Base-by-base conservation (phyloP, 2,888 invertebrate genomes). In the Amblyjoppa proteus region DNA sequence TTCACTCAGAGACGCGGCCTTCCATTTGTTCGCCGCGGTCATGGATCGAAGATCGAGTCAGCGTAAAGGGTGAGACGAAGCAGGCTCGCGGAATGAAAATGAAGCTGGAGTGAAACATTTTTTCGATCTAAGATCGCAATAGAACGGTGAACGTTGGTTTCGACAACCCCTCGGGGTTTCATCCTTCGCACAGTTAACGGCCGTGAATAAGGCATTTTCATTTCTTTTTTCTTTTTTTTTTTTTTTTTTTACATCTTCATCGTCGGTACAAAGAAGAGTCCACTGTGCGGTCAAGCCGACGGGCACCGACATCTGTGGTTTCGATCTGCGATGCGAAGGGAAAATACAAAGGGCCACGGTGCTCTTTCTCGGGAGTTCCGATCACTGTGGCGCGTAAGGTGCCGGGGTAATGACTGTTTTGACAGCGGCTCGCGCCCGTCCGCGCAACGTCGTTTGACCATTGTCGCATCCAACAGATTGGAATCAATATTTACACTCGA, bases 401-500 rank as follows among this genome's bases (percentile, higher is more conserved):
- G 82, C 85, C 87, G 89, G 89, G 45, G 87, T 90, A 92, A 92
- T 91, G 90, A 92, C 83, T 93, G 90, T 93, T 93, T 92, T 93
- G 93, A 93, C 92, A 93, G 91, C 90, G 89, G 90, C 89, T 88
- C 87, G 87, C 86, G 89, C 85, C 86, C 81, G 69, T 82, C 86
- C 78, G 75, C 83, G 80, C 85, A 86, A 83, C 87, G 83, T 87
- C 83, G 86, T 75, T 87, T 86, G 51, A 41, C 53, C 88, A 91
- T 93, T 92, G 92, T 92, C 78, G 87, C 81, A 73, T 83, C 76
- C 87, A 87, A 90, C 89, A 90, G 92, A 93, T 92, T 91, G 91
- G 90, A 92, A 93, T 93, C 93, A 93, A 93, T 93, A 93, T 93
- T 93, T 93, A 93, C 91, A 92, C 88, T 92, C 88, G 51, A 78